Percentiles rank a stretch among this genome's conserved stretches.
These are phyloP conservation scores for Neopipo cinnamomea DNA, from an alignment of 2,113 vertebrate species.

Conservation along the genomic window DNA sequence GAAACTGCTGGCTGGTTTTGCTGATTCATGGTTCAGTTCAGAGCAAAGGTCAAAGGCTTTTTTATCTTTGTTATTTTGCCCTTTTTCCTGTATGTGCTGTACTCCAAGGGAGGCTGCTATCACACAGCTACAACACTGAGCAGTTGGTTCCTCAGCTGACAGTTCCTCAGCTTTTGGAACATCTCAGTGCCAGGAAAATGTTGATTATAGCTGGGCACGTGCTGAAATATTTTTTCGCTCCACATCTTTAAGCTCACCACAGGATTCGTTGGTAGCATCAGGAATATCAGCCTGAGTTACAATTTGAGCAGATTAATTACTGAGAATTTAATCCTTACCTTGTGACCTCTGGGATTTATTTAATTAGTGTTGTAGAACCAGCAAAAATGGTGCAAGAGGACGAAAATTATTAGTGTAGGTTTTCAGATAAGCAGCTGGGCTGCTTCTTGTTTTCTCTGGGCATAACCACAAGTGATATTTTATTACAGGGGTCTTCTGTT, in stretches of 20 bases:
- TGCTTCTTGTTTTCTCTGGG: background rate
- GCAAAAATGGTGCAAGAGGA: background rate
- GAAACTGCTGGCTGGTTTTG: background rate
- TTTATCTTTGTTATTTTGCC: background rate
- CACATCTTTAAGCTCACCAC: background rate
- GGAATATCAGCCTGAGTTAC: slow-evolving; percentile 8
- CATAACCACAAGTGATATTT: background rate
- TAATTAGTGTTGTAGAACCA: slow-evolving; percentile 40
- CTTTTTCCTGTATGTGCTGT: fast-evolving
- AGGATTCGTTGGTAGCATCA: background rate
- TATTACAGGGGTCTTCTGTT: background rate
- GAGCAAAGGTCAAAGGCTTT: slow-evolving; percentile 33
- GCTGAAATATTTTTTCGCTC: background rate
- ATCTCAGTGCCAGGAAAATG: background rate
- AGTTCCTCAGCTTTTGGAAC: background rate
- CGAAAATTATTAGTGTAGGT: background rate
- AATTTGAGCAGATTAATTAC: slow-evolving; percentile 51
- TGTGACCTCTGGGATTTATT: slow-evolving; percentile 57
- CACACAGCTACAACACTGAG: background rate
- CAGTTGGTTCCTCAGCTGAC: background rate
- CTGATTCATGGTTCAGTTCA: background rate
- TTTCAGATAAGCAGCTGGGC: background rate
- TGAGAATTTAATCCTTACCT: slow-evolving; percentile 43
- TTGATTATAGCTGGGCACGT: background rate
- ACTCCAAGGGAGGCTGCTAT: background rate